A percentile compares a stretch with the other conserved stretches of the same genome.
Conservation (phyloP, 2,113 vertebrate species). For the Pyrgilauda ruficollis region DNA sequence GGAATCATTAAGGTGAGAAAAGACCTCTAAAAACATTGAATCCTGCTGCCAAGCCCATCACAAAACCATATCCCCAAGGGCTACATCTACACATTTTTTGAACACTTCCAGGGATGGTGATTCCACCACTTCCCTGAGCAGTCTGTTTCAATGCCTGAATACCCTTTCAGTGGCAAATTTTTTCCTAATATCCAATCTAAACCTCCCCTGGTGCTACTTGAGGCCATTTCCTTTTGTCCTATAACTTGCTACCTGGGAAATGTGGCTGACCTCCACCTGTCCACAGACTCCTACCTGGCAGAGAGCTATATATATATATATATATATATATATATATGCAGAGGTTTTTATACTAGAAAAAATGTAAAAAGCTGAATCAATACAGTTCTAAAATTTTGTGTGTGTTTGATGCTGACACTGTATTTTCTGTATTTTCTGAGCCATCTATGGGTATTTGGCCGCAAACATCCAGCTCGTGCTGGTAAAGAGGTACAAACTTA, state of each 20-base stretch:
- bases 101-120: not conserved
- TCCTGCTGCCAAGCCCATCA: not conserved
- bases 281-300: not conserved
- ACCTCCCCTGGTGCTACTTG: not conserved
- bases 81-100: not conserved
- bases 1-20: not conserved
- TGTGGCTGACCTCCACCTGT: not conserved
- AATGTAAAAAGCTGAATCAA: not conserved
- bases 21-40: rapidly evolving
- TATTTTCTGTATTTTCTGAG: not conserved
- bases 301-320: no score
- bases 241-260: not conserved
- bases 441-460: not conserved
- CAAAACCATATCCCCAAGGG: not conserved
- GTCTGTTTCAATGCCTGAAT: not conserved
- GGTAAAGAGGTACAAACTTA: not conserved
- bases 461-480: not conserved
- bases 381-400: no score
- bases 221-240: not conserved
- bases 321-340: rapidly evolving
- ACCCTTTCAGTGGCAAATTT: not conserved
- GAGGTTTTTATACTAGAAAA: not conserved
- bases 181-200: not conserved
- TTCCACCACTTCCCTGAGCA: not conserved
- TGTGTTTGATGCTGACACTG: no score